phyloP scores from a whole-genome alignment of 2,113 vertebrate genomes.

The Myotis davidii region DNA sequence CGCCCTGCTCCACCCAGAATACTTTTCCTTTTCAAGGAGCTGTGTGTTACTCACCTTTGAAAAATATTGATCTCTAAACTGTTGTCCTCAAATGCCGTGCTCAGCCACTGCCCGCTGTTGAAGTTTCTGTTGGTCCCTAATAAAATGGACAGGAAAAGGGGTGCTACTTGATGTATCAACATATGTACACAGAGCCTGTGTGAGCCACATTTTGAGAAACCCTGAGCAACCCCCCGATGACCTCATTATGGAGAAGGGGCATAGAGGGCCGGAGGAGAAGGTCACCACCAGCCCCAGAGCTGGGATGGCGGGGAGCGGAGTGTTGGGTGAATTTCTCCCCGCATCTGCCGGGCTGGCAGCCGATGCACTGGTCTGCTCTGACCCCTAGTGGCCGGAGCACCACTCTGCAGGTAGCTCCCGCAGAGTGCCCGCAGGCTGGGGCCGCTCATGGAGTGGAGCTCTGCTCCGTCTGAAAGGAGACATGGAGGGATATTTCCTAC shows the following conservation, averaged over 20 bases:
- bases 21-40: not conserved
- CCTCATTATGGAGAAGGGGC: not conserved
- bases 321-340: not conserved
- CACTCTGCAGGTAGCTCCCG: not conserved
- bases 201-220: not conserved
- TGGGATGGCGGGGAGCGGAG: not conserved
- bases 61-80: not conserved
- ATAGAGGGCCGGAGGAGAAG: not conserved
- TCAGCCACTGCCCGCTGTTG: not conserved
- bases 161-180: not conserved
- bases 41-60: not conserved
- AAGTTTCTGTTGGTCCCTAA: not conserved
- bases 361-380: not conserved
- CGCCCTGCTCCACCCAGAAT: no score
- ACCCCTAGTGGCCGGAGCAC: conserved; percentile 61
- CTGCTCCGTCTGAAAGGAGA: not conserved
- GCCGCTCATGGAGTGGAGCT: not conserved
- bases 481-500: not conserved
- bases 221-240: not conserved
- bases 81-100: not conserved
- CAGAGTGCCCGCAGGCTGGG: not conserved
- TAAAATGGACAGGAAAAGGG: not conserved
- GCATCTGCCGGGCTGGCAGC: not conserved
- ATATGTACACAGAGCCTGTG: not conserved
- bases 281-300: not conserved